A percentile compares a stretch with the other conserved stretches of the same genome.
Evolutionary conservation across 2,888 invertebrate species (phyloP).

Genomic region (Drosophila histrio): DNA sequence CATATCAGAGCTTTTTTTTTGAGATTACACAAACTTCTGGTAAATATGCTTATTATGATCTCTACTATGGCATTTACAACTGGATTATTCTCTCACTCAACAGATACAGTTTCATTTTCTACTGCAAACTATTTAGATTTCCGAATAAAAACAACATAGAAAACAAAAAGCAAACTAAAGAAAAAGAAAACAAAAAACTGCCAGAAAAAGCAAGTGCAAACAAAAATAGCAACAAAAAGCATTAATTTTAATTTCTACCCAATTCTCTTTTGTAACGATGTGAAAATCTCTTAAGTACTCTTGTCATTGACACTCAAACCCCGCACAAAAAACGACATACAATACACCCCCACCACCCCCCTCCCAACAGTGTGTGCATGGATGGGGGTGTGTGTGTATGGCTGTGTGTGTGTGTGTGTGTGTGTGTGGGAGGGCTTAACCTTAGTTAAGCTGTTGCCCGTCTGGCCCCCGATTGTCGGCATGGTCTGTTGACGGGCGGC

Average conservation of each 20-base stretch:
- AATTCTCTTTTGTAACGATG: conserved; percentile 81
- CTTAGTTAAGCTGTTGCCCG: conserved; percentile 76
- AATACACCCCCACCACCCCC: conserved; percentile 19
- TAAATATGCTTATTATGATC: neutral
- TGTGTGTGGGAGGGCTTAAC: conserved; percentile 69
- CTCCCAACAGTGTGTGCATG: conserved; percentile 1
- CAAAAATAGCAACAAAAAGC: conserved; percentile 51
- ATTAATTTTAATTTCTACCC: conserved; percentile 82
- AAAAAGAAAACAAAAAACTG: conserved; percentile 7
- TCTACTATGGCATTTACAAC: neutral
- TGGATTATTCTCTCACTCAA: neutral
- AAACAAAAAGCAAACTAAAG: conserved; percentile 1
- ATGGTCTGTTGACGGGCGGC: conserved; percentile 63
- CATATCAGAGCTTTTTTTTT: neutral
- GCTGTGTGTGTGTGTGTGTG: conserved; percentile 15
- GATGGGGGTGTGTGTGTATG: conserved; percentile 13
- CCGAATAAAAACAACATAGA: conserved; percentile 1
- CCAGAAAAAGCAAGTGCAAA: conserved; percentile 2
- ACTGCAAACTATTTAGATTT: conserved; percentile 36
- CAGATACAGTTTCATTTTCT: neutral
- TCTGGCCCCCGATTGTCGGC: conserved; percentile 9
- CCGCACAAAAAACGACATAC: conserved; percentile 24
- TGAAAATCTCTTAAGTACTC: conserved; percentile 83
- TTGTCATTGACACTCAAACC: conserved; percentile 81
- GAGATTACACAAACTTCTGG: neutral